A percentile compares a stretch with the other conserved stretches of the same genome.
These are phyloP conservation scores for Kryptolebias ocellatus DNA, from an alignment of 2,797 vertebrate genomes.

Conservation along the genomic window DNA sequence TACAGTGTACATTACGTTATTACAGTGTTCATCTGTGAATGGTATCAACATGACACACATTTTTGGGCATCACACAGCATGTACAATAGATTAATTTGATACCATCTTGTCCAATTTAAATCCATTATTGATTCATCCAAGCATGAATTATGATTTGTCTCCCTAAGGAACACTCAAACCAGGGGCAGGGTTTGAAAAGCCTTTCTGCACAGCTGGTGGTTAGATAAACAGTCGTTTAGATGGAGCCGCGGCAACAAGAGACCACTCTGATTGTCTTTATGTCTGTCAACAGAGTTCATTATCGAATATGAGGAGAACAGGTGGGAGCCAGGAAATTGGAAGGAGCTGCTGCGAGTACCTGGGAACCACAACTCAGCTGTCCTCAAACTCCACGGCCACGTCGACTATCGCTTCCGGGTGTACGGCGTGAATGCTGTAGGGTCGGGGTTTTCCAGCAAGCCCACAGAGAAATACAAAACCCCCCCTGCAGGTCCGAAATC, in stretches of 20 bases:
- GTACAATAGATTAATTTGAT: constrained; percentile 47
- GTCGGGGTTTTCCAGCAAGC: constrained; percentile 82
- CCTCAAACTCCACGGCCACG: constrained; percentile 84
- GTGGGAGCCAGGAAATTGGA: constrained; percentile 89
- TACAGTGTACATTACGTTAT: not conserved
- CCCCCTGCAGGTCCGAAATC: constrained; percentile 84
- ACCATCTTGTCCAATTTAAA: constrained; percentile 45
- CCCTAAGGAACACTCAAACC: constrained; percentile 39
- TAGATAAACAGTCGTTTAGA: constrained; percentile 60
- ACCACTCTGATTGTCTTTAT: constrained; percentile 51
- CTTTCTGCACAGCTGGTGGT: constrained; percentile 58
- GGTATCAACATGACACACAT: constrained; percentile 13
- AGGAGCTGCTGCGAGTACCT: constrained; percentile 78
- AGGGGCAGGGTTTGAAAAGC: constrained; percentile 44
- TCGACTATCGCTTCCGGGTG: constrained; percentile 90
- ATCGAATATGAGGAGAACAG: constrained; percentile 90
- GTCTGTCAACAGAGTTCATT: constrained; percentile 85
- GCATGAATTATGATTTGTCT: constrained; percentile 49
- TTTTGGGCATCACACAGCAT: constrained; percentile 18
- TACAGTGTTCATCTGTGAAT: not conserved
- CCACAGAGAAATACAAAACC: constrained; percentile 87
- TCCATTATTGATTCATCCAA: constrained; percentile 59
- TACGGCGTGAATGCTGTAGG: constrained; percentile 87
- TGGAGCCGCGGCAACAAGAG: constrained; percentile 24
- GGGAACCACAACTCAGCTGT: constrained; percentile 81